These are phyloP conservation scores for Styela plicata DNA, from an alignment of 23 tunicate species.

Conservation along the genomic window DNA sequence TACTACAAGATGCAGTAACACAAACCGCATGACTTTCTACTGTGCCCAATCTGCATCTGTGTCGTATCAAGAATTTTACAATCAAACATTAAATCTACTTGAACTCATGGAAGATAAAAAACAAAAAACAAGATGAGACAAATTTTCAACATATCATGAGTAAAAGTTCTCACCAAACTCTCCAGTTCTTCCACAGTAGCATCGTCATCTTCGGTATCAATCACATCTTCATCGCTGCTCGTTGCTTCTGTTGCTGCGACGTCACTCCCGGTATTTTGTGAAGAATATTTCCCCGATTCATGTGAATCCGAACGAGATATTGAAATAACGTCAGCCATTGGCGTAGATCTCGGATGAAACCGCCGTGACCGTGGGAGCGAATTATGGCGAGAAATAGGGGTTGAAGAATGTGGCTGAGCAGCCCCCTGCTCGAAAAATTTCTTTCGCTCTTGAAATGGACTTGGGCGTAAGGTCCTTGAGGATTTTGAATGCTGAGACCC, in stretches of 20 bases:
- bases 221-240: not conserved
- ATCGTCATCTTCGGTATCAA: not conserved
- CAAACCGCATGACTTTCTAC: too few species aligned
- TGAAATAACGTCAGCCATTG: not conserved
- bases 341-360: not conserved
- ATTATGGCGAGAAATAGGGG: not conserved
- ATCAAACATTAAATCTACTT: too few species aligned
- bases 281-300: not conserved
- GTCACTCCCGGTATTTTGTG: not conserved
- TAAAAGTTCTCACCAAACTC: not conserved
- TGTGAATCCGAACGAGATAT: not conserved
- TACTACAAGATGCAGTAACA: too few species aligned
- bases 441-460: not conserved
- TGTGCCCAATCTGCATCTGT: too few species aligned
- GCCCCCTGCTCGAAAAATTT: not conserved
- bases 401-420: not conserved
- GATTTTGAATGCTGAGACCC: not conserved
- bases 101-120: too few species aligned
- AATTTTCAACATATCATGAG: too few species aligned
- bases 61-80: too few species aligned
- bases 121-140: too few species aligned
- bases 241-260: not conserved
- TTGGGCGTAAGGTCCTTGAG: not conserved
- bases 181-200: not conserved
- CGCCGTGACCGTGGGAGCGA: too few species aligned